Percentiles rank a stretch among this genome's conserved stretches.
phyloP scores from a whole-genome alignment of 2,888 invertebrate species.

The Andricus quercusramuli region DNA sequence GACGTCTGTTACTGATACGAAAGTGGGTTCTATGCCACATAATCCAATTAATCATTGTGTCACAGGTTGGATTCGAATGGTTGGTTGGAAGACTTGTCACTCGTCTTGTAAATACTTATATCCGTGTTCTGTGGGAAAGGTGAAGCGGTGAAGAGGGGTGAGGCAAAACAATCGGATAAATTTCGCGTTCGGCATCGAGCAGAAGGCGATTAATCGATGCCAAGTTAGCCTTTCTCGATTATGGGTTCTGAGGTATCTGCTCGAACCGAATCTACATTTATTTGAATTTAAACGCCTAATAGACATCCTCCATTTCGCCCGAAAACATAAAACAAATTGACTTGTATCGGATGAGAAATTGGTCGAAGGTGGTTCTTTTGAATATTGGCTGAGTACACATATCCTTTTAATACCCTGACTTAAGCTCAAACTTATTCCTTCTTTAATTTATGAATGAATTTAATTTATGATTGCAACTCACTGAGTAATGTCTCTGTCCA shows the following conservation, averaged over 20 bases:
- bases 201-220: slow-evolving; percentile 57
- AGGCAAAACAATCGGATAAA: background rate
- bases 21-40: background rate
- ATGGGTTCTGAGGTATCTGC: slow-evolving; percentile 41
- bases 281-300: slow-evolving; percentile 30
- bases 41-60: slow-evolving; percentile 38
- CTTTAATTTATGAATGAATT: slow-evolving; percentile 30
- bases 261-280: slow-evolving; percentile 19
- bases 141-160: background rate
- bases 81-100: background rate
- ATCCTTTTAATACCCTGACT: slow-evolving; percentile 17
- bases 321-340: slow-evolving; percentile 14
- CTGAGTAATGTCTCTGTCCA: slow-evolving; percentile 12
- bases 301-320: slow-evolving; percentile 26
- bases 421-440: slow-evolving; percentile 14
- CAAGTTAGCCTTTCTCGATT: slow-evolving; percentile 54
- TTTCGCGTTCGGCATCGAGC: slow-evolving; percentile 51
- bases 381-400: background rate
- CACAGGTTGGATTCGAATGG: slow-evolving; percentile 10
- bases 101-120: background rate
- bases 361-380: slow-evolving; percentile 15
- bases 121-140: background rate
- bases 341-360: slow-evolving; percentile 30
- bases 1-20: slow-evolving; percentile 26
- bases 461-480: slow-evolving; percentile 19